Percentiles rank a stretch among this genome's conserved stretches.
These are phyloP conservation scores for Phrynocephalus forsythii DNA, from an alignment of 2,797 vertebrate species.

Conservation along the genomic window DNA sequence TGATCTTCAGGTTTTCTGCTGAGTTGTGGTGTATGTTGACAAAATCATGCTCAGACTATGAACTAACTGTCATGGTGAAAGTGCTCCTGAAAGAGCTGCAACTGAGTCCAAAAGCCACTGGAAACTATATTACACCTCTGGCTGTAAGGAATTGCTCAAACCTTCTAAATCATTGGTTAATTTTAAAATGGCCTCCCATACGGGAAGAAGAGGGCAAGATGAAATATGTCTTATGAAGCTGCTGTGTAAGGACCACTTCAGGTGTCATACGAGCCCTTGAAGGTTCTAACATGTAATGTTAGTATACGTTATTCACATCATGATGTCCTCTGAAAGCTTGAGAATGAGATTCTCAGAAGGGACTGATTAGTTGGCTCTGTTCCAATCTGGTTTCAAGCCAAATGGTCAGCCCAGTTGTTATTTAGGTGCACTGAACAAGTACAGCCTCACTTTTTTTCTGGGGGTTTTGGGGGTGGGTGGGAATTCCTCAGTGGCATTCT, in stretches of 20 bases:
- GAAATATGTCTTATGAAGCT: not conserved
- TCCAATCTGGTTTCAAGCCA: no score
- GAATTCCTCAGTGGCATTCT: no score
- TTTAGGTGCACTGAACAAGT: no score
- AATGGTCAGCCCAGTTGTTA: no score
- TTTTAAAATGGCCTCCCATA: not conserved
- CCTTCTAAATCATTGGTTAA: not conserved
- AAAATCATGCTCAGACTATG: slow-evolving; percentile 58
- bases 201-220: not conserved
- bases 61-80: slow-evolving; percentile 59
- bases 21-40: slow-evolving; percentile 70
- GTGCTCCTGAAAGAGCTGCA: slow-evolving; percentile 66
- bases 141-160: slow-evolving; percentile 53
- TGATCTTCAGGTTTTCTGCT: slow-evolving; percentile 53
- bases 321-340: no score
- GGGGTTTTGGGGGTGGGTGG: no score
- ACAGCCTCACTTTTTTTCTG: no score
- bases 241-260: not conserved
- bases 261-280: not conserved
- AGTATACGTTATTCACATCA: no score
- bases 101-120: slow-evolving; percentile 61
- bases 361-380: no score
- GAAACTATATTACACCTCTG: slow-evolving; percentile 61
- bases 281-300: no score
- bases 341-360: no score